phyloP scores from a whole-genome alignment of 2,888 invertebrate genomes.

The Podotricha telesiphe region DNA sequence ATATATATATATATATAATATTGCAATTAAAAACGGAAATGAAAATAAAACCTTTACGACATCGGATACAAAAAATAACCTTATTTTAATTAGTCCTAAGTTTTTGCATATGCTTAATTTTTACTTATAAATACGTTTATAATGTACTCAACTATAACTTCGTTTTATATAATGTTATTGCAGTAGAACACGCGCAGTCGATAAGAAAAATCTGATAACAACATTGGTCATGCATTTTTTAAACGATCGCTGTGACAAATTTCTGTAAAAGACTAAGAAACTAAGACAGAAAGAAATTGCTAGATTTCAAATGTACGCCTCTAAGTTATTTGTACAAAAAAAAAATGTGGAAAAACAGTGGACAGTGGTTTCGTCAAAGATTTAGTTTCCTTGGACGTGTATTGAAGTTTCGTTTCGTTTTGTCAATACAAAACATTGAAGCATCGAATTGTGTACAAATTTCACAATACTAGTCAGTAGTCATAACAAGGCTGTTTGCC shows the following conservation, averaged over 20 bases:
- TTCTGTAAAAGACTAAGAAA: conserved; percentile 1
- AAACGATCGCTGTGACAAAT: conserved; percentile 27
- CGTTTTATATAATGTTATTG: neutral
- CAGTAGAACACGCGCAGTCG: conserved; percentile 11
- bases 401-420: too few species aligned
- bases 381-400: too few species aligned
- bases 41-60: neutral
- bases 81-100: neutral
- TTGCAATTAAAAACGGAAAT: conserved; percentile 7
- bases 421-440: too few species aligned
- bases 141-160: neutral
- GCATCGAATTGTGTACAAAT: too few species aligned
- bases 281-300: too few species aligned
- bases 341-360: too few species aligned
- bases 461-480: too few species aligned
- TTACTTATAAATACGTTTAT: neutral
- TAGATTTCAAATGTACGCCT: neutral
- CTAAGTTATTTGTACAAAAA: neutral
- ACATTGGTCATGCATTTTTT: conserved; percentile 33
- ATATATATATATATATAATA: neutral
- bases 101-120: neutral
- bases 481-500: too few species aligned
- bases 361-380: too few species aligned
- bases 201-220: conserved; percentile 33
- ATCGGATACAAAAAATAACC: neutral